Percentiles rank a stretch among this genome's conserved stretches.
These are phyloP conservation scores for Hephaestus fuliginosus DNA, from an alignment of 2,797 vertebrate species.

Conservation along the genomic window DNA sequence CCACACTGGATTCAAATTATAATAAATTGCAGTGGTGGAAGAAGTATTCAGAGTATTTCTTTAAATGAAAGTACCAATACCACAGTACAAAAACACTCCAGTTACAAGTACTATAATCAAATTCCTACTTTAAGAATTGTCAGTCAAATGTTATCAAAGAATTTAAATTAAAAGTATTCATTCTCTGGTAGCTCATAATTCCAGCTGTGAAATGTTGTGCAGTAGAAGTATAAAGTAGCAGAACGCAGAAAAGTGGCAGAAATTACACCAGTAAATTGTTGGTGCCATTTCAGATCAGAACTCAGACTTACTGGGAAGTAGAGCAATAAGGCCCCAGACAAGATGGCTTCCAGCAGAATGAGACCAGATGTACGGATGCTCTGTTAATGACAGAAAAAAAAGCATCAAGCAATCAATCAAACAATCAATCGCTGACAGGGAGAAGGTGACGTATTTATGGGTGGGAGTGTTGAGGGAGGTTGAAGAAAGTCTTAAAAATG, in stretches of 20 bases:
- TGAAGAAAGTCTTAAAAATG: constrained; percentile 2
- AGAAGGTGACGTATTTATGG: not conserved
- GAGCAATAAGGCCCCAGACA: constrained; percentile 94
- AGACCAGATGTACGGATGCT: constrained; percentile 95
- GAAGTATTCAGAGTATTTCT: too few species aligned
- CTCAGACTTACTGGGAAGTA: constrained; percentile 94
- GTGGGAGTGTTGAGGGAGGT: not conserved
- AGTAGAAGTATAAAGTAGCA: too few species aligned
- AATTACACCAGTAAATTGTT: not conserved
- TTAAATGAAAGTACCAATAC: too few species aligned
- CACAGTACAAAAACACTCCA: too few species aligned
- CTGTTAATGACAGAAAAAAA: constrained; percentile 78
- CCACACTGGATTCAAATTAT: not conserved
- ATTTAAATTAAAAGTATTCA: too few species aligned
- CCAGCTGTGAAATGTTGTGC: too few species aligned
- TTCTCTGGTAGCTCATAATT: too few species aligned
- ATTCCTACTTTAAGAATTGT: too few species aligned
- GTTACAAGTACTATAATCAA: too few species aligned
- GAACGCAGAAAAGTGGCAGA: too few species aligned
- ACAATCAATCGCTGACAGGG: constrained; percentile 14
- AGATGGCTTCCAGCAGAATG: constrained; percentile 94
- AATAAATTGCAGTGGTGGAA: too few species aligned
- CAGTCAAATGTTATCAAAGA: too few species aligned
- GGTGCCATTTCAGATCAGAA: constrained; percentile 12
- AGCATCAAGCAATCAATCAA: constrained; percentile 22